These are phyloP conservation scores for Todiramphus chloris DNA, from an alignment of 2,113 vertebrate species.

Conservation along the genomic window DNA sequence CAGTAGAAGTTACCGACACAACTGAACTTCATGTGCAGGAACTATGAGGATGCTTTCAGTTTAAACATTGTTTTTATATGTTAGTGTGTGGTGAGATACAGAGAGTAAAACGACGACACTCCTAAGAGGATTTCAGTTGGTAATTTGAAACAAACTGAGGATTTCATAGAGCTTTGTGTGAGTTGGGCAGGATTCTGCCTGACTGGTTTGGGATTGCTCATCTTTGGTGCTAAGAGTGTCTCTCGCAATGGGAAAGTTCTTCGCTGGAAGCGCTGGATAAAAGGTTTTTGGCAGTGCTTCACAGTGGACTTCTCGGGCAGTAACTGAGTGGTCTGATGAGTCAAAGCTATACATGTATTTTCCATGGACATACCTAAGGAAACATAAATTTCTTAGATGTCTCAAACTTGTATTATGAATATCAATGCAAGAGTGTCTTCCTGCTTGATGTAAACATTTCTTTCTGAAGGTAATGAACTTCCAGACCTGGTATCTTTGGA, in stretches of 20 bases:
- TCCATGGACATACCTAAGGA: neutral
- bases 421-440: neutral
- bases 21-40: neutral
- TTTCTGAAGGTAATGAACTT: neutral
- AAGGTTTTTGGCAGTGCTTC: neutral
- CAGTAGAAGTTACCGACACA: neutral
- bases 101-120: neutral
- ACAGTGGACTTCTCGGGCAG: neutral
- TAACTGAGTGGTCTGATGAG: neutral
- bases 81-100: neutral
- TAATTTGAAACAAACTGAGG: neutral
- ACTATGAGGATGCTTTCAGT: neutral
- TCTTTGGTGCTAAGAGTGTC: neutral
- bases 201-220: neutral
- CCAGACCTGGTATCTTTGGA: neutral
- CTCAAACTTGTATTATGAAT: fast-evolving
- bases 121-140: neutral
- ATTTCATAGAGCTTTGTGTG: fast-evolving
- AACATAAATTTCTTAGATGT: neutral
- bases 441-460: neutral
- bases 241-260: neutral
- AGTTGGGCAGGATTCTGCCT: neutral
- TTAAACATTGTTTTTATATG: neutral
- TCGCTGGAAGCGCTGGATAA: neutral
- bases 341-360: neutral